Evolutionary conservation across 2,113 vertebrate genomes (phyloP), one percentile per base, ranked within the genome.

Genomic region (Coptodon rendalli): DNA sequence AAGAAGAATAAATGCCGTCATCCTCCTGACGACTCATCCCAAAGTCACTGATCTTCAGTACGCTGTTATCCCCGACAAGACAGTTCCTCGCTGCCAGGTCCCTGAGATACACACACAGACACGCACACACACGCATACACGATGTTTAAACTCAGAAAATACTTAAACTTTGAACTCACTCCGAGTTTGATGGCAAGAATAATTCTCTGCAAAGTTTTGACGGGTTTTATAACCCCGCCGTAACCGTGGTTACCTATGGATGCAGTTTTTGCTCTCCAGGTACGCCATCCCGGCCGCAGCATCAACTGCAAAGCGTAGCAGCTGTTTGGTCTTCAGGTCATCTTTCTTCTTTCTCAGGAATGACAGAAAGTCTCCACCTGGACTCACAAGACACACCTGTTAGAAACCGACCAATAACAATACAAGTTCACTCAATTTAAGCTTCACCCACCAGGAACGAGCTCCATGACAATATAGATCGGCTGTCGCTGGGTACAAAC

Each of bases 381-480:
- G 11, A 34, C 63, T 59, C 34, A 86, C 24, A 73, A 73, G 14
- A 86, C 36, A 52, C 27, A 73, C 9, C 61, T 38, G 6, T 50
- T 59, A 40, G 3, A 54, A 13, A 45, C 14, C 1, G 9, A 89
- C 80, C 83, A 76, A 73, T 38, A 3, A 50, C 2, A 79, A 29
- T 27, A 14, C 40, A 52, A 13, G 19, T 16, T 3, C 13, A 7
- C 12, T 56, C 2, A 7, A 5, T 4, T 12, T 6, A 27, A 53
- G 84, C 81, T 89, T 86, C 82, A 80, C 94, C 78, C 97, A 99
- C 98, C 98, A 96, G 98, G 95, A 91, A 99, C 97, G 79, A 99
- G 97, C 89, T 99, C 98, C 98, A 99, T 99, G 92, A 99, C 98
- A 61, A 99, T 99, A 95, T 99, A 99, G 94, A 99, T 99, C 9